Conservation (phyloP, 2,113 vertebrate species). For the Neoarius graeffei region DNA sequence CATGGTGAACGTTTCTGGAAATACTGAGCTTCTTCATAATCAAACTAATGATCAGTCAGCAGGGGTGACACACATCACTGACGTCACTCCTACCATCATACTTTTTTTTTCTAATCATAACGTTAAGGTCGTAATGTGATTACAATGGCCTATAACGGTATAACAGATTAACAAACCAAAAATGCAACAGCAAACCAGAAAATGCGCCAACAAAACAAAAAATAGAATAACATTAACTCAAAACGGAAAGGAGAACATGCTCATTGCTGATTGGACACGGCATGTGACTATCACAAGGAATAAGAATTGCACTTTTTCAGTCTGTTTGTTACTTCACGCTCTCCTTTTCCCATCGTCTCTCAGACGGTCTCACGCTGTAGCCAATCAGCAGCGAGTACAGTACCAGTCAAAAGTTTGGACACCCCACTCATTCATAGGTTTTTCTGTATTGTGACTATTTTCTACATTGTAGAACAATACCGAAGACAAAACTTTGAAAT, state of each 20-base stretch:
- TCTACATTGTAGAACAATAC: too few species aligned
- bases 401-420: too few species aligned
- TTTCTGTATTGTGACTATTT: too few species aligned
- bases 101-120: too few species aligned
- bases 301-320: neutral
- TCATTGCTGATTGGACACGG: neutral
- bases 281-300: neutral
- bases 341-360: neutral
- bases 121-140: too few species aligned
- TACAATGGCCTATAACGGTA: neutral
- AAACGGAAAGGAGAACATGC: neutral
- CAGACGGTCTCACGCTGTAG: neutral
- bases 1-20: constrained; percentile 35
- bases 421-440: too few species aligned
- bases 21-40: constrained; percentile 46
- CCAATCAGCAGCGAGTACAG: neutral
- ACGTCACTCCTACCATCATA: neutral
- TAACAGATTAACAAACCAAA: neutral
- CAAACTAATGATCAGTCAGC: constrained; percentile 38
- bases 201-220: neutral
- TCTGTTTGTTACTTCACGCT: too few species aligned
- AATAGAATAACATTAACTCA: neutral
- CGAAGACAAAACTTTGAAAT: too few species aligned
- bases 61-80: neutral
- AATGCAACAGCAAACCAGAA: neutral